Evolutionary conservation across 2,888 invertebrate genomes (phyloP).

Genomic region (Agrotis ipsilon): DNA sequence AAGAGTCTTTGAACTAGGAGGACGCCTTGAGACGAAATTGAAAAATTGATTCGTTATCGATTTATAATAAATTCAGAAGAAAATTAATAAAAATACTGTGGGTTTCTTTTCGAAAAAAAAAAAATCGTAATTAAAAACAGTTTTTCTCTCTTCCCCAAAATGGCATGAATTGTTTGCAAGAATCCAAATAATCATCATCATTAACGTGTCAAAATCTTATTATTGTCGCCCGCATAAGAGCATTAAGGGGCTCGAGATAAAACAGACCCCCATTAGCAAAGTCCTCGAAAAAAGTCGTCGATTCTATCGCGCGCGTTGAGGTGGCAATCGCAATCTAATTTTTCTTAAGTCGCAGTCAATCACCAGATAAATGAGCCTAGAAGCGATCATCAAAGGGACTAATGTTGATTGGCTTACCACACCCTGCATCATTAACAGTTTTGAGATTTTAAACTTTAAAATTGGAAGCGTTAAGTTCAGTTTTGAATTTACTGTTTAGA

Average conservation of each 20-base stretch:
- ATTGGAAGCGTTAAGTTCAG: conserved; percentile 56
- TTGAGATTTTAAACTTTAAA: conserved; percentile 65
- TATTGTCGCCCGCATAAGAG: conserved; percentile 89
- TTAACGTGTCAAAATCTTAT: conserved; percentile 90
- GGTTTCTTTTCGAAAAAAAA: too few relatives aligned
- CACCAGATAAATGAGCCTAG: conserved; percentile 88
- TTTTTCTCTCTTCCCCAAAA: not conserved
- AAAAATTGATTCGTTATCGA: conserved; percentile 86
- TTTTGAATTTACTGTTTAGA: conserved; percentile 43
- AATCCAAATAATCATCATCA: conserved; percentile 78
- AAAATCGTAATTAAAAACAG: not conserved
- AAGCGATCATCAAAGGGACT: conserved; percentile 84
- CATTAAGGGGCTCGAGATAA: conserved; percentile 89
- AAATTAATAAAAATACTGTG: not conserved
- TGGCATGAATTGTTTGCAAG: conserved; percentile 46
- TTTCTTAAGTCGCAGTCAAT: conserved; percentile 87
- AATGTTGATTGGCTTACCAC: conserved; percentile 87
- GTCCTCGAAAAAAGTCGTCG: conserved; percentile 84
- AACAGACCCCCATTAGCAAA: conserved; percentile 89
- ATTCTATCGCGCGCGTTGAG: conserved; percentile 85
- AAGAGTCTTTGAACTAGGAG: conserved; percentile 78
- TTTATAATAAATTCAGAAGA: conserved; percentile 59
- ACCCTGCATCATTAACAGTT: conserved; percentile 49
- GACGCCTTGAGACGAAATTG: conserved; percentile 86
- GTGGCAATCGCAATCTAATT: conserved; percentile 90